Evolutionary conservation across 2,888 invertebrate species (phyloP).

Genomic region (Cyrtodaria siliqua): DNA sequence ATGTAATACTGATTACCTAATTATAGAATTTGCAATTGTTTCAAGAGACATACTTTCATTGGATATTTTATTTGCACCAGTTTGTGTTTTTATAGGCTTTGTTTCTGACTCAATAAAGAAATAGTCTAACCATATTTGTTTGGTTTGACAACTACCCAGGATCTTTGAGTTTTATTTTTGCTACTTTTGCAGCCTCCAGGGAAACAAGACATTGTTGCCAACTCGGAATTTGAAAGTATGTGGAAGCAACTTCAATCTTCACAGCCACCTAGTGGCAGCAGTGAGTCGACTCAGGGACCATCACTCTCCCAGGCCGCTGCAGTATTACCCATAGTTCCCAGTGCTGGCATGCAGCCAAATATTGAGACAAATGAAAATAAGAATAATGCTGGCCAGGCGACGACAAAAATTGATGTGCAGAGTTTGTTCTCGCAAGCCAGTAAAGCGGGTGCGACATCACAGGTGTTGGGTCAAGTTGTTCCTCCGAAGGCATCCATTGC

Average conservation of each 20-base stretch:
- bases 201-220: conserved; percentile 16
- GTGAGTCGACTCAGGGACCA: conserved; percentile 34
- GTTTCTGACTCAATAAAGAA: too few relatives aligned
- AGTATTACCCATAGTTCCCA: conserved; percentile 67
- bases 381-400: background rate
- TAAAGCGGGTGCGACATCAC: background rate
- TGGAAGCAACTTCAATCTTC: conserved; percentile 76
- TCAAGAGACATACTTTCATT: too few relatives aligned
- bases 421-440: conserved; percentile 58
- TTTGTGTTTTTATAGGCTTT: too few relatives aligned
- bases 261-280: conserved; percentile 12
- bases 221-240: conserved; percentile 77
- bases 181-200: conserved; percentile 9
- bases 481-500: too few relatives aligned
- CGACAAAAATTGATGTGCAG: conserved; percentile 66
- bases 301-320: conserved; percentile 71
- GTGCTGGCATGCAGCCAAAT: too few relatives aligned
- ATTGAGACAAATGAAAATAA: too few relatives aligned
- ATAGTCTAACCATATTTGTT: too few relatives aligned
- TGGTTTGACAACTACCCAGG: too few relatives aligned
- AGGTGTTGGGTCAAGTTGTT: too few relatives aligned
- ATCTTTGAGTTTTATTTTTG: background rate
- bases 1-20: too few relatives aligned
- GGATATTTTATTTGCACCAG: too few relatives aligned
- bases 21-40: too few relatives aligned